A percentile compares a stretch with the other conserved stretches of the same genome.
Conservation (phyloP, 2,113 vertebrate genomes). For the Indicator indicator region DNA sequence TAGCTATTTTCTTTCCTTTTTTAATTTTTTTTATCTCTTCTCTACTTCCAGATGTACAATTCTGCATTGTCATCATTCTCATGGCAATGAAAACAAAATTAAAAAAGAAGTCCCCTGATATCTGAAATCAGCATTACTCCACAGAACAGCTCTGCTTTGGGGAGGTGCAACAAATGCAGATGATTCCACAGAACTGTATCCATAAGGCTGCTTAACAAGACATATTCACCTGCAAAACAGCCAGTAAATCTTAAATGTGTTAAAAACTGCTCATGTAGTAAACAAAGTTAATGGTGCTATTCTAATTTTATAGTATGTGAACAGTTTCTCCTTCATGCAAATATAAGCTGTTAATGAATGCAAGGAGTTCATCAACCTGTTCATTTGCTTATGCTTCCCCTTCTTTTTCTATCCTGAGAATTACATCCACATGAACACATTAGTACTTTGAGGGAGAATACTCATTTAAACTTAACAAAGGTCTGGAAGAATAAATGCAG, state of each 20-base stretch:
- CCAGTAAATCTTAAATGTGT: neutral
- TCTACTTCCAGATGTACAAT: neutral
- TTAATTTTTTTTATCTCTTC: neutral
- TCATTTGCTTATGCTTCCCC: neutral
- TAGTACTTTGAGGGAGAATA: neutral
- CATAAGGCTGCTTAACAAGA: neutral
- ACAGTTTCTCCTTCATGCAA: conserved; percentile 41
- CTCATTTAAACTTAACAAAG: neutral
- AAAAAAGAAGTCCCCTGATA: neutral
- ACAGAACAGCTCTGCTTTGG: neutral
- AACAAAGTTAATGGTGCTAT: conserved; percentile 49
- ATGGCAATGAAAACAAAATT: neutral
- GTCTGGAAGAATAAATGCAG: neutral
- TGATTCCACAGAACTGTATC: neutral
- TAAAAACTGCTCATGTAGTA: neutral
- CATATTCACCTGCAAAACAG: neutral
- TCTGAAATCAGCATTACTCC: neutral
- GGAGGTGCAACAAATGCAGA: neutral
- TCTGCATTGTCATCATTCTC: neutral
- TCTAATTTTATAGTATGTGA: conserved; percentile 30
- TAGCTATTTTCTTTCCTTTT: rapidly evolving
- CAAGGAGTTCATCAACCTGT: neutral
- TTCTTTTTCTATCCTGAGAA: neutral
- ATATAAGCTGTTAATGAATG: conserved; percentile 22
- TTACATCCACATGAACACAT: neutral